Evolutionary conservation across 2,888 invertebrate species (phyloP).

Genomic region (Agelastica alni): DNA sequence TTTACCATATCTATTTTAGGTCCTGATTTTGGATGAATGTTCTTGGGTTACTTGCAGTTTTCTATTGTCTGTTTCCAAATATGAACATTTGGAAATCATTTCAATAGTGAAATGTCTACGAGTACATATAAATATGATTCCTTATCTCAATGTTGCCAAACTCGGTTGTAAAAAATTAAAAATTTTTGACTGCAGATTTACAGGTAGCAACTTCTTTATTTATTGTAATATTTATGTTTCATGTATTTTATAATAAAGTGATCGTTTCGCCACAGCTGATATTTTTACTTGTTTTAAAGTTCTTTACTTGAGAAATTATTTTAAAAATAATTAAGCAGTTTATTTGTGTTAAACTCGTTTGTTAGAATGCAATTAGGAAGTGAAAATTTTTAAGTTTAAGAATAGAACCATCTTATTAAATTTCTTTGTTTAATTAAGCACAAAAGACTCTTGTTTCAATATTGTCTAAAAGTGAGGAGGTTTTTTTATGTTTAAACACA

Average conservation of each 20-base stretch:
- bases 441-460: not conserved
- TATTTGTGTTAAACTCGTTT: too few species aligned
- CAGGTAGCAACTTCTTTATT: slow-evolving; percentile 44
- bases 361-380: too few species aligned
- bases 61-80: slow-evolving; percentile 74
- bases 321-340: too few species aligned
- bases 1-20: slow-evolving; percentile 55
- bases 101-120: slow-evolving; percentile 66
- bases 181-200: slow-evolving; percentile 52
- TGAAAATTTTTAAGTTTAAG: too few species aligned
- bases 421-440: not conserved
- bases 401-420: too few species aligned
- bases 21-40: slow-evolving; percentile 72
- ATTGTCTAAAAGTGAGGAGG: not conserved
- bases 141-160: slow-evolving; percentile 76
- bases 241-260: too few species aligned
- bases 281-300: too few species aligned
- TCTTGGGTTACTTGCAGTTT: slow-evolving; percentile 76
- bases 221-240: too few species aligned
- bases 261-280: too few species aligned
- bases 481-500: not conserved
- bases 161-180: slow-evolving; percentile 68
- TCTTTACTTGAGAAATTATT: too few species aligned
- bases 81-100: slow-evolving; percentile 65
- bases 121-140: slow-evolving; percentile 66